A percentile compares a stretch with the other conserved stretches of the same genome.
Evolutionary conservation across 2,888 invertebrate genomes (phyloP).

Genomic region (Callosobruchus maculatus): DNA sequence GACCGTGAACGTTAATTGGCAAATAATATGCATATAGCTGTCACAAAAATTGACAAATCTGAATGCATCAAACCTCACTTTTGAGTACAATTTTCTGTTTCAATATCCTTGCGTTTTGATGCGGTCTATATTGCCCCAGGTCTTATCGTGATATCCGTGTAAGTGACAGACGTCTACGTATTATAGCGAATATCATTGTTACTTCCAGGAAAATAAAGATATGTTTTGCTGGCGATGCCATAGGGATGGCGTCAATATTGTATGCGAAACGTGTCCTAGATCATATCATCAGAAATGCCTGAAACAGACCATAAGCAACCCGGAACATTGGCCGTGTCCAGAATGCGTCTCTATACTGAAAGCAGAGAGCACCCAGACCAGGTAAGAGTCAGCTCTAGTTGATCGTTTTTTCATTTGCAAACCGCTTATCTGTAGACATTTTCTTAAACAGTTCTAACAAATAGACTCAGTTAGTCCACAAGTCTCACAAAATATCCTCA

Average conservation of each 20-base stretch:
- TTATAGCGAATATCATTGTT: slow-evolving; percentile 1
- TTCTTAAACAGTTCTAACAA: too few species aligned
- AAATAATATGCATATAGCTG: too few species aligned
- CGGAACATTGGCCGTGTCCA: slow-evolving; percentile 77
- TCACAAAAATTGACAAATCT: too few species aligned
- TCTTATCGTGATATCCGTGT: not conserved
- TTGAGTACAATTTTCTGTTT: not conserved
- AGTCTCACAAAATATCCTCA: too few species aligned
- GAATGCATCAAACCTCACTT: not conserved
- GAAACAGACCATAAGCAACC: slow-evolving; percentile 49
- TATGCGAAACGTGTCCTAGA: slow-evolving; percentile 81
- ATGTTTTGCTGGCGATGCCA: slow-evolving; percentile 92
- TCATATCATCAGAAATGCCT: slow-evolving; percentile 82
- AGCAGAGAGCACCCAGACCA: slow-evolving; percentile 69
- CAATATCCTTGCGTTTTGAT: not conserved
- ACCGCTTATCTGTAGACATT: too few species aligned
- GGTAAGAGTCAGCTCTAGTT: slow-evolving; percentile 46
- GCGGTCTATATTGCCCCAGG: not conserved
- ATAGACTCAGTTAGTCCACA: too few species aligned
- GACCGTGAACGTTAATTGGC: too few species aligned
- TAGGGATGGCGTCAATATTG: slow-evolving; percentile 60
- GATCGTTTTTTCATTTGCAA: not conserved
- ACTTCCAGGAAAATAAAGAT: slow-evolving; percentile 57
- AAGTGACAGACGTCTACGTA: not conserved
- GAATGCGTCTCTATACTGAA: slow-evolving; percentile 75